A percentile compares a stretch with the other conserved stretches of the same genome.
These are phyloP conservation scores for Pseudotriccus pelzelni DNA, from an alignment of 2,797 vertebrate genomes.

Conservation along the genomic window DNA sequence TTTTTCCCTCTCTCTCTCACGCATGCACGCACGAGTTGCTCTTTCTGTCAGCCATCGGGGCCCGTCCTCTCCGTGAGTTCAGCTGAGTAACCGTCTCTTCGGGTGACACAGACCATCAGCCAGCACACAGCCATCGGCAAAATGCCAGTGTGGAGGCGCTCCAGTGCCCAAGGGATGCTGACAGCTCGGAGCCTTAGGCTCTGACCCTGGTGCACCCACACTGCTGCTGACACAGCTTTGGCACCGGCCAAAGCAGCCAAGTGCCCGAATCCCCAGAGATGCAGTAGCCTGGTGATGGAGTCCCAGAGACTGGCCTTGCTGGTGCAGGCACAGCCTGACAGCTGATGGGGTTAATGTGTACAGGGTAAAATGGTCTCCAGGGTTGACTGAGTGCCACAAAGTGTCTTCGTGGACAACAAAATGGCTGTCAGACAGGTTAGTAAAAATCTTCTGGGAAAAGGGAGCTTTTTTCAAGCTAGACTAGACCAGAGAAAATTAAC, in stretches of 20 bases:
- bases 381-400: background rate
- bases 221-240: background rate
- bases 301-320: background rate
- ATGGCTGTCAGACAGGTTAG: background rate
- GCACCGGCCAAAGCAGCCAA: background rate
- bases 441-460: background rate
- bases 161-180: background rate
- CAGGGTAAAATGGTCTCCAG: background rate
- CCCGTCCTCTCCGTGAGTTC: background rate
- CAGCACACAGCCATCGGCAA: accelerated
- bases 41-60: background rate
- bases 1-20: background rate
- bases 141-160: accelerated
- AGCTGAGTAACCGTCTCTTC: background rate
- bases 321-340: background rate
- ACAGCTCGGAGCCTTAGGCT: background rate
- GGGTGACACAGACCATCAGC: background rate
- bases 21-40: accelerated
- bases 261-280: background rate
- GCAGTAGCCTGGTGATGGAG: accelerated
- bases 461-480: background rate
- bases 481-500: slow-evolving; percentile 5
- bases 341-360: background rate
- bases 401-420: background rate
- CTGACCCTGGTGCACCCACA: accelerated